Evolutionary conservation across 2,888 invertebrate genomes (phyloP).

Genomic region (Craniophora ligustri): DNA sequence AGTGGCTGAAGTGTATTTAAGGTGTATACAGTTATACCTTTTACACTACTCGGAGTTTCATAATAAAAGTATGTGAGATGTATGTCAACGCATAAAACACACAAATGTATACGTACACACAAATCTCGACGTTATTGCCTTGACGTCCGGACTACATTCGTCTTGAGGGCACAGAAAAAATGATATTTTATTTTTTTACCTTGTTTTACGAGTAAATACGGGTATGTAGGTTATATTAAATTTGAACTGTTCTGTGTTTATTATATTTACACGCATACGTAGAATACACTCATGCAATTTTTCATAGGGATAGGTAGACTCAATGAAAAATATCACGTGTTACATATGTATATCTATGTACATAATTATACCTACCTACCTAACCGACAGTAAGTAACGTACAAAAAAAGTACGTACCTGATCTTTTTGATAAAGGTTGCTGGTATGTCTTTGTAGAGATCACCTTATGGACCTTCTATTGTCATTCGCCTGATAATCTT

Average conservation of each 20-base stretch:
- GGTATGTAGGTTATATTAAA: slow-evolving; percentile 16
- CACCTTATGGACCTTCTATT: too few relatives aligned
- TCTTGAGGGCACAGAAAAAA: slow-evolving; percentile 34
- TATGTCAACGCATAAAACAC: slow-evolving; percentile 10
- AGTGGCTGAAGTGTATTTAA: too few relatives aligned
- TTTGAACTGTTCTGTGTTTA: background rate
- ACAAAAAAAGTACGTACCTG: too few relatives aligned
- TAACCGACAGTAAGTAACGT: too few relatives aligned
- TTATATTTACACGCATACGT: background rate
- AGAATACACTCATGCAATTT: too few relatives aligned
- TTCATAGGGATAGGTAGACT: too few relatives aligned
- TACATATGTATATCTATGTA: too few relatives aligned
- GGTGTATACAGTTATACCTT: background rate
- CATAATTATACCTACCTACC: too few relatives aligned
- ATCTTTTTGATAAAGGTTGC: too few relatives aligned
- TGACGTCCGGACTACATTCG: slow-evolving; percentile 25
- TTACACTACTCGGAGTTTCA: background rate
- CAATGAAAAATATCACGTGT: too few relatives aligned
- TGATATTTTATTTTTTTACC: slow-evolving; percentile 41
- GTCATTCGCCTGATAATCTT: too few relatives aligned
- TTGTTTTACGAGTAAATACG: slow-evolving; percentile 22
- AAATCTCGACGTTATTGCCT: slow-evolving; percentile 27
- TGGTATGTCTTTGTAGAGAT: too few relatives aligned
- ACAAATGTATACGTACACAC: slow-evolving; percentile 3
- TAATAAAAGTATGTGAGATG: slow-evolving; percentile 13